Evolutionary conservation across 2,797 vertebrate genomes (phyloP), one percentile per base, ranked within the genome.

Genomic region (Sebastes wilsoni): DNA sequence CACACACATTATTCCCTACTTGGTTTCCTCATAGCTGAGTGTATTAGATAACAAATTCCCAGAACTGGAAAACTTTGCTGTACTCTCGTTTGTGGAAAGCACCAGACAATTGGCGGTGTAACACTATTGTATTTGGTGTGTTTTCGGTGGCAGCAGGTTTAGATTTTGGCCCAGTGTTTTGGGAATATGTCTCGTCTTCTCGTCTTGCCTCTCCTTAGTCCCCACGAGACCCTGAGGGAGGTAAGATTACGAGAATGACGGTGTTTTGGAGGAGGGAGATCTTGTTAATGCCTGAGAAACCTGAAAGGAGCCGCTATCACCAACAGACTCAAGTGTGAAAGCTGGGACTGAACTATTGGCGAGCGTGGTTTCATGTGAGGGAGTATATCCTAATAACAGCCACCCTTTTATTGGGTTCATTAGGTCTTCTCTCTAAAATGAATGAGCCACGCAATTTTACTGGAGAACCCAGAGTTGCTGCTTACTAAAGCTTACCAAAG

Each of bases 21-120:
- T 56, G 12, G 59, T 72, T 80, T 83, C 71, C 46, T 73, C 72
- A 69, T 49, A 70, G 27, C 49, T 58, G 9, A 8, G 3, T 58
- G 13, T 80, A 64, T 86, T 87, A 79, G 59, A 55, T 79, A 77
- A 87, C 59, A 32, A 32, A 59, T 78, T 87, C 76, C 67, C 72
- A 75, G 71, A 58, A 84, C 27, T 69, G n/a, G 36, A 68, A 79
- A 69, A 61, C 32, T 18, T 62, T 28, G n/a, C 73, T 18, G 25
- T 9, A 6, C 36, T 28, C 38, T 58, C 2, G 8, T 59, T 66
- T 65, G 49, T 46, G 11, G 16, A 69, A 81, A 59, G 46, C 30
- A 38, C n/a, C 1, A 75, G 25, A 75, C 78, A 80, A 84, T 59
- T 54, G 75, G 28, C 62, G 28, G 55, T 56, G 60, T 66, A 66